A percentile compares a stretch with the other conserved stretches of the same genome.
Conservation (phyloP, 23 tunicate genomes). For the Oikopleura vanhoeffeni region DNA sequence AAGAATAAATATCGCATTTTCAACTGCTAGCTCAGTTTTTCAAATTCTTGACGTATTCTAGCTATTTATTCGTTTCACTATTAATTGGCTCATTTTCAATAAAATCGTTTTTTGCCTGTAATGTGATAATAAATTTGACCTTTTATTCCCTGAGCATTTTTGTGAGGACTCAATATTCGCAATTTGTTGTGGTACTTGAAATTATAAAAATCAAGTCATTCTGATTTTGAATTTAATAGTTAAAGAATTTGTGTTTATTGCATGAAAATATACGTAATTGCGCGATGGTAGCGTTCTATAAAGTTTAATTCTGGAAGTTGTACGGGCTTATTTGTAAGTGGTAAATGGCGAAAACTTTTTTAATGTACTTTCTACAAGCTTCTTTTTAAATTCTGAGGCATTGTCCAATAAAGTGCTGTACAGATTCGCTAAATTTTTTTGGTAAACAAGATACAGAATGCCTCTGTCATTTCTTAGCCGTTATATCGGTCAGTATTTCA, state of each 20-base stretch:
- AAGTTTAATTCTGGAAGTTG: background rate
- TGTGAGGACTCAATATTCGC: background rate
- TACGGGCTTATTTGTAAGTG: background rate
- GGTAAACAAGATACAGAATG: background rate
- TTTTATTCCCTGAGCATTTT: background rate
- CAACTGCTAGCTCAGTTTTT: too few relatives aligned
- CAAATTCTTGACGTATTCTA: too few relatives aligned
- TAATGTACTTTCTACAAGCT: background rate
- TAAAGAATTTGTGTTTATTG: background rate
- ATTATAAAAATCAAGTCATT: background rate
- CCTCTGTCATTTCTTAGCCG: background rate
- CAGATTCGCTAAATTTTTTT: background rate
- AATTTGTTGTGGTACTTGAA: background rate
- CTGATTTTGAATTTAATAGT: background rate
- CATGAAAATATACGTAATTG: background rate
- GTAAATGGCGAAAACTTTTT: background rate
- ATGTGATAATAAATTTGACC: too few relatives aligned
- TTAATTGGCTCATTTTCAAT: too few relatives aligned
- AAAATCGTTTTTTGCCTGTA: too few relatives aligned
- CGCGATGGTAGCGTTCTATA: background rate
- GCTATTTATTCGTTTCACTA: too few relatives aligned
- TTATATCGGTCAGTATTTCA: background rate
- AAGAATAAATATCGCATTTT: too few relatives aligned
- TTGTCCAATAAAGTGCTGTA: background rate
- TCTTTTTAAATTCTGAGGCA: background rate